Evolutionary conservation across 2,888 invertebrate species (phyloP).

Genomic region (Meghimatium bilineatum): DNA sequence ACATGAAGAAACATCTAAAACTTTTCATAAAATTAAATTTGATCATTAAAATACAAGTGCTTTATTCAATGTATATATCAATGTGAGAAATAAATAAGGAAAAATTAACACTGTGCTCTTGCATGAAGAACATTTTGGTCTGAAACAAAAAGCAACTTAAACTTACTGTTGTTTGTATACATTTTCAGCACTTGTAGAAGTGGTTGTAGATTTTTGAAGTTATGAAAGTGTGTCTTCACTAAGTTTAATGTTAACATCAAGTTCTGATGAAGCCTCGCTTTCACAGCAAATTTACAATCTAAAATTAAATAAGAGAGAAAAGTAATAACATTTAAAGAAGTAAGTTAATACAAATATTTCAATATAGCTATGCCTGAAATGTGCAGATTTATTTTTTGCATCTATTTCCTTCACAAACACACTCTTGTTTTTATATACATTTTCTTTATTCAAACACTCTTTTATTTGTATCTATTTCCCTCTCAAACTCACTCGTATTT

Average conservation of each 20-base stretch:
- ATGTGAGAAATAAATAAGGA: too few species aligned
- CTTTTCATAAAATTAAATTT: too few species aligned
- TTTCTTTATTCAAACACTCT: background rate
- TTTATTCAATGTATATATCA: too few species aligned
- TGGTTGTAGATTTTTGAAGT: conserved; percentile 66
- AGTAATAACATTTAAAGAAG: background rate
- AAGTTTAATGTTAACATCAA: conserved; percentile 72
- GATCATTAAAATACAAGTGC: too few species aligned
- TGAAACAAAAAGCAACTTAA: too few species aligned
- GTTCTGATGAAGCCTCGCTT: conserved; percentile 80
- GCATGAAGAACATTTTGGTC: too few species aligned
- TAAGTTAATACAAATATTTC: background rate
- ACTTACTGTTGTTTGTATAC: conserved; percentile 75
- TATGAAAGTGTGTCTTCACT: conserved; percentile 67
- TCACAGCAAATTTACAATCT: conserved; percentile 82
- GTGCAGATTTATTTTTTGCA: background rate
- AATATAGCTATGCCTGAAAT: background rate
- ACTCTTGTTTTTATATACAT: background rate
- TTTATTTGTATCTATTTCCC: background rate
- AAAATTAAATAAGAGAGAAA: conserved; percentile 43
- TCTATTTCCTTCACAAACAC: background rate
- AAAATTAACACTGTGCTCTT: too few species aligned
- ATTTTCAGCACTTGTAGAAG: conserved; percentile 73
- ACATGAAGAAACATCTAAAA: too few species aligned
- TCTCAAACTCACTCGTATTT: background rate